Conservation (phyloP, 2,113 vertebrate genomes). For the Gadus chalcogrammus region DNA sequence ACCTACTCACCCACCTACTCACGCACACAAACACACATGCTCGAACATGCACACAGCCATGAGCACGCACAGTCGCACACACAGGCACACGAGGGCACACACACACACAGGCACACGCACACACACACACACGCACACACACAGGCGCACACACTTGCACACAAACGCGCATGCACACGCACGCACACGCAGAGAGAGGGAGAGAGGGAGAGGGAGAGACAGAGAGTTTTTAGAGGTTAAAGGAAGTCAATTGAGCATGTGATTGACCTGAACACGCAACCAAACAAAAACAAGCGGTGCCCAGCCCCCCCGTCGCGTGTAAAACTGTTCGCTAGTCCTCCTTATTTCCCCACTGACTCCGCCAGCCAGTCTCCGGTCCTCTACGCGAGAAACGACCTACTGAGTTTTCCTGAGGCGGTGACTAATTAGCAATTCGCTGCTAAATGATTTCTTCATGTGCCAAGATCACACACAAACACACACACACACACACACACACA, state of each 20-base stretch:
- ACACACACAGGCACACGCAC: too few relatives aligned
- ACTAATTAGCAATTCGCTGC: slow-evolving; percentile 33
- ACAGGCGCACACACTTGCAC: slow-evolving; percentile 5
- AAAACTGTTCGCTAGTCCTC: slow-evolving; percentile 14
- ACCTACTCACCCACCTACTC: neutral
- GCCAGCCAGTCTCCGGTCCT: slow-evolving; percentile 15
- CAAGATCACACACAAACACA: neutral
- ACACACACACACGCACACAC: slow-evolving; percentile 19
- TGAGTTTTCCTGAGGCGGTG: slow-evolving; percentile 22
- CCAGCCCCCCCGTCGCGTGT: slow-evolving; percentile 30
- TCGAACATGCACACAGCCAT: neutral
- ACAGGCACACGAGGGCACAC: neutral
- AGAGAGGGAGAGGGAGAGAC: slow-evolving; percentile 17
- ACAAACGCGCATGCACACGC: slow-evolving; percentile 16
- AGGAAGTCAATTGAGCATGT: slow-evolving; percentile 26
- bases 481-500: slow-evolving; percentile 7
- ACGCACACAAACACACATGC: slow-evolving; percentile 5
- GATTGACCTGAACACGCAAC: slow-evolving; percentile 38
- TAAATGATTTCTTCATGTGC: slow-evolving; percentile 10
- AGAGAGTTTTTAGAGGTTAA: slow-evolving; percentile 33
- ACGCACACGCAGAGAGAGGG: slow-evolving; percentile 16
- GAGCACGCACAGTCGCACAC: neutral
- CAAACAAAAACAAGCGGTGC: slow-evolving; percentile 40
- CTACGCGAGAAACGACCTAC: slow-evolving; percentile 34
- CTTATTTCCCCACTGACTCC: neutral